phyloP scores from a whole-genome alignment of 2,888 invertebrate species.

The Oscheius sp. region DNA sequence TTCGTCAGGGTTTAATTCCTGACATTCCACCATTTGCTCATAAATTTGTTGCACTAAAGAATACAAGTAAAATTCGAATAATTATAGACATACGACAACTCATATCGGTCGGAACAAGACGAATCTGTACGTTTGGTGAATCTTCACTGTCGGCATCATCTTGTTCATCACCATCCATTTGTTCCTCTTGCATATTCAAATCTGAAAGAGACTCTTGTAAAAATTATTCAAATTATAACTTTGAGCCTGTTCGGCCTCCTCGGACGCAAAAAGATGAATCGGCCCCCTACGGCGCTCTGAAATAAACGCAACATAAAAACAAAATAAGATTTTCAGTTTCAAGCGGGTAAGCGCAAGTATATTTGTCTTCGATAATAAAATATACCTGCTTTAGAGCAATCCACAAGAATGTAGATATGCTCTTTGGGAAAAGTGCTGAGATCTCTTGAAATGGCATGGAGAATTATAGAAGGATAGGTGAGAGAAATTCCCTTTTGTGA shows the following conservation, averaged over 20 bases:
- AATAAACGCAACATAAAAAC: conserved; percentile 30
- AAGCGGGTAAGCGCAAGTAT: neutral
- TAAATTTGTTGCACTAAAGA: conserved; percentile 80
- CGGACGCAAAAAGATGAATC: conserved; percentile 47
- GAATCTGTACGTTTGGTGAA: conserved; percentile 53
- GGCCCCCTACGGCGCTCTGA: conserved; percentile 46
- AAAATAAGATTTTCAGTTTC: conserved; percentile 23
- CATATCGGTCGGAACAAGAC: conserved; percentile 63
- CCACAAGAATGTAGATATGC: conserved; percentile 83
- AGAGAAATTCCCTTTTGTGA: conserved; percentile 79
- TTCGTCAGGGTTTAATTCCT: conserved; percentile 85
- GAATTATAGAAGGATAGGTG: conserved; percentile 82
- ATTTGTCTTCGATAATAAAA: neutral
- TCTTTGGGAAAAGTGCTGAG: conserved; percentile 79
- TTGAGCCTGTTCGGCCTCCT: conserved; percentile 47
- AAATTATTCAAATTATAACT: conserved; percentile 31
- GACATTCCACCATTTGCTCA: conserved; percentile 83
- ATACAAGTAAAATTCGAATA: conserved; percentile 1
- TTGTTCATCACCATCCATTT: conserved; percentile 47
- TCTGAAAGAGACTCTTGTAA: conserved; percentile 45
- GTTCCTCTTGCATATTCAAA: conserved; percentile 48
- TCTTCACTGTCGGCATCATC: conserved; percentile 53
- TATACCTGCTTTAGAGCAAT: conserved; percentile 75
- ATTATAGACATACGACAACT: conserved; percentile 46
- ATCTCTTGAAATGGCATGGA: conserved; percentile 84